A percentile compares a stretch with the other conserved stretches of the same genome.
Evolutionary conservation across 2,113 vertebrate genomes (phyloP).

Genomic region (Copsychus sechellarum): DNA sequence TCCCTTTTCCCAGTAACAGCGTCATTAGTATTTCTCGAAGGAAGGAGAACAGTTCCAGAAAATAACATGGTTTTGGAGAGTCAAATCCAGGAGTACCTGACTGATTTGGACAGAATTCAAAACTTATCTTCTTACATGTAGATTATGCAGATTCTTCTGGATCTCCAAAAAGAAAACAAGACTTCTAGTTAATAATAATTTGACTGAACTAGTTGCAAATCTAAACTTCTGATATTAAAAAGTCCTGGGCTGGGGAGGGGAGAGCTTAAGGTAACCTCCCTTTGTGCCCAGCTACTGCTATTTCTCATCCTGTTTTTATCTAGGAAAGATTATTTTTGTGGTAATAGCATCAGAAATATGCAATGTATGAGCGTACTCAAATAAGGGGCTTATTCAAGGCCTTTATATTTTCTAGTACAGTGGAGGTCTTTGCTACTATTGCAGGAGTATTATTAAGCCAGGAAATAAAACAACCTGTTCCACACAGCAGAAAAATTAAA

Average conservation of each 20-base stretch:
- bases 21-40: not conserved
- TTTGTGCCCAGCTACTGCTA: not conserved
- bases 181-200: not conserved
- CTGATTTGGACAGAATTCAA: not conserved
- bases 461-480: not conserved
- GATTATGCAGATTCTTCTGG: not conserved
- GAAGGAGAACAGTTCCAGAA: not conserved
- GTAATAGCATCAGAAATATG: not conserved
- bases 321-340: not conserved
- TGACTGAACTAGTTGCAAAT: not conserved
- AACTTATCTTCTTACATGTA: not conserved
- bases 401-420: not conserved
- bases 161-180: not conserved
- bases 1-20: not conserved
- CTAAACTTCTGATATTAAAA: not conserved
- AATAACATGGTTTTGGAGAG: not conserved
- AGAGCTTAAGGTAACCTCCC: not conserved
- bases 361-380: rapidly evolving
- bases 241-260: not conserved
- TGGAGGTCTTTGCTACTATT: not conserved
- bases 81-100: not conserved
- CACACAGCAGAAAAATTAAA: not conserved
- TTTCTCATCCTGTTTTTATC: not conserved
- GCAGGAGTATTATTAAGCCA: not conserved
- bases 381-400: not conserved